phyloP scores from a whole-genome alignment of 2,113 vertebrate species.

The Cettia cetti region DNA sequence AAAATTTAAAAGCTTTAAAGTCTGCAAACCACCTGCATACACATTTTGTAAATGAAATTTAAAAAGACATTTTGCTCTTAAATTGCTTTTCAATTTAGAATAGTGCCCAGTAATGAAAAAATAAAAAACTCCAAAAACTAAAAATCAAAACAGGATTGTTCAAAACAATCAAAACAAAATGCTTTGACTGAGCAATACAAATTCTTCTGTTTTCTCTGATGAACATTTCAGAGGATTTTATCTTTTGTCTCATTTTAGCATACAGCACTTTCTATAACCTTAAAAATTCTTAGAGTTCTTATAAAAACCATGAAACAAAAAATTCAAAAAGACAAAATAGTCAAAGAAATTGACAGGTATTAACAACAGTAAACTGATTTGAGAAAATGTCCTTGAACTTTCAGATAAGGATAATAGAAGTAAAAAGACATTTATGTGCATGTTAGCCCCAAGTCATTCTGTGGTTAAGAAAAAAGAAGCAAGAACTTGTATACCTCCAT shows the following conservation, averaged over 20 bases:
- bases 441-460: background rate
- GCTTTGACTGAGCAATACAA: background rate
- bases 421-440: background rate
- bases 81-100: background rate
- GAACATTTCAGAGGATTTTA: background rate
- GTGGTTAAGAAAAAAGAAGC: background rate
- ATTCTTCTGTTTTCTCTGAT: background rate
- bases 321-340: background rate
- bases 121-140: background rate
- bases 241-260: background rate
- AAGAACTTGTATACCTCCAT: background rate
- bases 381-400: background rate
- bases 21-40: background rate
- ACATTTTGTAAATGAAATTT: background rate
- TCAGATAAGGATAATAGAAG: background rate
- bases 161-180: background rate
- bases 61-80: rapidly evolving
- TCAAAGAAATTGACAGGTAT: background rate
- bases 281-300: background rate
- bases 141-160: background rate
- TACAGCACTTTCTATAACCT: background rate
- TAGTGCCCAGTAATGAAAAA: background rate
- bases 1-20: background rate
- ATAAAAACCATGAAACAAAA: background rate
- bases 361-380: background rate